phyloP scores from a whole-genome alignment of 2,888 invertebrate genomes.

The Eupithecia subfuscata region DNA sequence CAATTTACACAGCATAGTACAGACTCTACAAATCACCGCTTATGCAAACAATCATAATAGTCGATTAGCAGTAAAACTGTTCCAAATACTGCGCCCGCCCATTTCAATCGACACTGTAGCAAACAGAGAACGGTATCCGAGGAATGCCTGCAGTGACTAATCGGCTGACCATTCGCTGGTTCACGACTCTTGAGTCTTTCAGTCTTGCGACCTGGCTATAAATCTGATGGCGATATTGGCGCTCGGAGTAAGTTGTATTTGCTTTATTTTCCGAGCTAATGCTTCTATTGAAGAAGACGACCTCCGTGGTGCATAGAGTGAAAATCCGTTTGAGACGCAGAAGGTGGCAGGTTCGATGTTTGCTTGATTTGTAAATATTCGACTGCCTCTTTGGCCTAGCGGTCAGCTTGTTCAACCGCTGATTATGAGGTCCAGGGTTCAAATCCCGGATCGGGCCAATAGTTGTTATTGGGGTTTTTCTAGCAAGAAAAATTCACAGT shows the following conservation, averaged over 20 bases:
- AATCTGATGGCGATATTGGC: conserved; percentile 12
- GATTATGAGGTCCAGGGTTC: too few relatives aligned
- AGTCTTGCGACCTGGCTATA: conserved; percentile 25
- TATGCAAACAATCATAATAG: not conserved
- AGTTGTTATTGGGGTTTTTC: too few relatives aligned
- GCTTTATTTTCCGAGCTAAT: not conserved
- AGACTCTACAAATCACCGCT: not conserved
- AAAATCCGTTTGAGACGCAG: not conserved
- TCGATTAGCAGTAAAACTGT: conserved; percentile 1
- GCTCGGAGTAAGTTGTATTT: not conserved
- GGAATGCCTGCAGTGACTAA: conserved; percentile 80
- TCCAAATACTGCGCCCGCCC: conserved; percentile 29
- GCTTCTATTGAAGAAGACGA: not conserved
- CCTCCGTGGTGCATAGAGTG: not conserved
- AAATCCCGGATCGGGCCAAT: too few relatives aligned
- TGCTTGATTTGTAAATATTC: not conserved
- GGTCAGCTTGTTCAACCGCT: too few relatives aligned
- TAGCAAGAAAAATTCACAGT: too few relatives aligned
- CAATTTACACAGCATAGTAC: too few relatives aligned
- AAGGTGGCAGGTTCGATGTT: not conserved
- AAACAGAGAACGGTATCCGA: conserved; percentile 61
- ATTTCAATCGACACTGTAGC: conserved; percentile 50
- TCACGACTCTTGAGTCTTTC: conserved; percentile 48
- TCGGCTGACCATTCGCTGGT: conserved; percentile 64
- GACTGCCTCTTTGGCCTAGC: too few relatives aligned